Conservation (phyloP, 2,888 invertebrate genomes). For the Thymelicus sylvestris region DNA sequence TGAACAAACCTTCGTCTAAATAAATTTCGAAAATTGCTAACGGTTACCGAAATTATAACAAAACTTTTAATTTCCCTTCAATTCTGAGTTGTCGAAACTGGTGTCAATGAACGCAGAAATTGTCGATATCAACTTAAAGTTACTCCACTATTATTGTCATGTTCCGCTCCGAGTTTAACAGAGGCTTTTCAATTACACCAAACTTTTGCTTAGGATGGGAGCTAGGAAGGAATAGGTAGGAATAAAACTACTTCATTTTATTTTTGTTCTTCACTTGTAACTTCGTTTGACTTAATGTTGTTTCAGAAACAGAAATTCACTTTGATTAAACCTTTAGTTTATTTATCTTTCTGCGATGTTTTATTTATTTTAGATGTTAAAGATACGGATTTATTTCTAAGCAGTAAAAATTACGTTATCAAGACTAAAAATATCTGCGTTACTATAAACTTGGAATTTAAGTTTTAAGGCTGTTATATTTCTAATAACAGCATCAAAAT, state of each 20-base stretch:
- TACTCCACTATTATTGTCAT: slow-evolving; percentile 15
- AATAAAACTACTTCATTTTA: not conserved
- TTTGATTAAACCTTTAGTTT: not conserved
- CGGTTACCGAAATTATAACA: not conserved
- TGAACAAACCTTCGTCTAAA: not conserved
- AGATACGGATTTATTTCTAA: too few species aligned
- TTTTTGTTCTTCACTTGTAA: slow-evolving; percentile 5
- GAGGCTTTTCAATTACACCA: slow-evolving; percentile 19
- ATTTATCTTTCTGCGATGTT: too few species aligned
- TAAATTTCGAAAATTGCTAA: not conserved
- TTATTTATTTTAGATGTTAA: too few species aligned
- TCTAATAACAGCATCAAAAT: too few species aligned
- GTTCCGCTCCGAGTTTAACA: slow-evolving; percentile 19
- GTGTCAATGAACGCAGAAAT: slow-evolving; percentile 12
- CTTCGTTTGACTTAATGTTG: slow-evolving; percentile 18
- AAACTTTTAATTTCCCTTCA: slow-evolving; percentile 15
- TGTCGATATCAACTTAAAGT: slow-evolving; percentile 19
- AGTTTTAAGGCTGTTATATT: too few species aligned
- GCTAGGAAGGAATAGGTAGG: not conserved
- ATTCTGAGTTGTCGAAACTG: slow-evolving; percentile 12
- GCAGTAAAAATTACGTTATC: too few species aligned
- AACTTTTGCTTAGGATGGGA: slow-evolving; percentile 11
- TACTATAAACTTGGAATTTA: not conserved
- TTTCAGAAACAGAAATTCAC: slow-evolving; percentile 11
- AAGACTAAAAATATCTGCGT: too few species aligned